These are phyloP conservation scores for Belonocnema kinseyi DNA, from an alignment of 1,140 invertebrate species.

Conservation along the genomic window DNA sequence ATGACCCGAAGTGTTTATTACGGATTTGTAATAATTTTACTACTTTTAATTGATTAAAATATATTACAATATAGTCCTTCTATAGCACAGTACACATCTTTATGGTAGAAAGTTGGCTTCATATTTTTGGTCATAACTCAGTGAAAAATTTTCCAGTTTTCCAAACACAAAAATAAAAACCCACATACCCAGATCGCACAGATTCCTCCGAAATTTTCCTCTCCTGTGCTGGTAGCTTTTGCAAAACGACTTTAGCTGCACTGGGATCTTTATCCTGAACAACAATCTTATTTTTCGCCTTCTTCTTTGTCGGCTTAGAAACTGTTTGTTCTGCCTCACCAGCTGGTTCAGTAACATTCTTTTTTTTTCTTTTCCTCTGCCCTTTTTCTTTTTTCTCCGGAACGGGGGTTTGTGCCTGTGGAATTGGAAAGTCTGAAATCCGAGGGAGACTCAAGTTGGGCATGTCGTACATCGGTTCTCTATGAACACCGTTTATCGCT, in stretches of 20 bases:
- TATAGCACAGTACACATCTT: no score
- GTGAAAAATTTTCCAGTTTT: no score
- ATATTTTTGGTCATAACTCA: no score
- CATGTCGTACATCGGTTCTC: constrained; percentile 10
- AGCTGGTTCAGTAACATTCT: background rate
- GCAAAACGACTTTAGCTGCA: constrained; percentile 61
- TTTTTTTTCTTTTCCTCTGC: constrained; percentile 4
- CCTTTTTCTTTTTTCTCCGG: background rate
- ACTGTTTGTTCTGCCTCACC: background rate
- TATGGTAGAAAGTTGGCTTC: no score
- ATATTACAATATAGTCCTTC: no score
- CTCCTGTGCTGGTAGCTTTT: constrained; percentile 56
- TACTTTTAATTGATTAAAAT: no score
- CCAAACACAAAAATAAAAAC: constrained; percentile 6
- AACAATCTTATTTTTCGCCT: constrained; percentile 29
- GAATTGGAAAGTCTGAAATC: constrained; percentile 8
- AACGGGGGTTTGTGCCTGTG: background rate
- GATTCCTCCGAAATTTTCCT: constrained; percentile 32
- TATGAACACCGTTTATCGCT: background rate
- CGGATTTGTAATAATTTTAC: no score
- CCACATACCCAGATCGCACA: constrained; percentile 40
- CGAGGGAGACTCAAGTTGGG: constrained; percentile 32
- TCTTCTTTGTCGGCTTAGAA: constrained; percentile 22
- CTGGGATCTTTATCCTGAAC: constrained; percentile 56
- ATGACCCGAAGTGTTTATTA: no score